phyloP scores from a whole-genome alignment of 2,888 invertebrate species.

The Cotesia congregata region DNA sequence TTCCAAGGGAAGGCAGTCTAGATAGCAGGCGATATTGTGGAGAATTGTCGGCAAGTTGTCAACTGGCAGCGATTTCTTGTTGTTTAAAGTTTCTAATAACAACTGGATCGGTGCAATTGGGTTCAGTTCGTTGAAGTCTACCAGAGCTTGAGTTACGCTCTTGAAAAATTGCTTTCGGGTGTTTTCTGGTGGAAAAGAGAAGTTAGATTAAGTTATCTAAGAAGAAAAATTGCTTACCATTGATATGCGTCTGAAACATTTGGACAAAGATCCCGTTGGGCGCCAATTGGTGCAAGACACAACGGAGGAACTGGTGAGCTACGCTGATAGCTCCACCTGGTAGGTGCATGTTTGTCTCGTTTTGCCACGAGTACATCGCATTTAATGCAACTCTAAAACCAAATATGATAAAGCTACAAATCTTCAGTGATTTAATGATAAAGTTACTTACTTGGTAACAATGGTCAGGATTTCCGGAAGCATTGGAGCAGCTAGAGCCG shows the following conservation, averaged over 20 bases:
- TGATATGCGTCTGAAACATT: slow-evolving; percentile 91
- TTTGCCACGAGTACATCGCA: slow-evolving; percentile 90
- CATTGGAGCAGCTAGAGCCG: slow-evolving; percentile 92
- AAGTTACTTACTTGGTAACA: slow-evolving; percentile 81
- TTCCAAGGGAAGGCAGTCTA: slow-evolving; percentile 91
- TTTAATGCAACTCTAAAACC: slow-evolving; percentile 78
- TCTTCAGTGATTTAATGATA: not conserved
- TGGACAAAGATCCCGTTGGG: slow-evolving; percentile 97
- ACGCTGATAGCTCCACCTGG: slow-evolving; percentile 96
- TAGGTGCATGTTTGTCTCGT: slow-evolving; percentile 87
- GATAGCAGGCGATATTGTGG: slow-evolving; percentile 92
- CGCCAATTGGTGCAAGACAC: slow-evolving; percentile 95
- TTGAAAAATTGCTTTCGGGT: slow-evolving; percentile 90
- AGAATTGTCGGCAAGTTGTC: slow-evolving; percentile 84
- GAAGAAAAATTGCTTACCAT: slow-evolving; percentile 79
- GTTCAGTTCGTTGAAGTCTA: slow-evolving; percentile 96
- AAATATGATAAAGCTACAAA: slow-evolving; percentile 5
- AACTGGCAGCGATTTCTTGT: slow-evolving; percentile 81
- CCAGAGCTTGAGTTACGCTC: slow-evolving; percentile 91
- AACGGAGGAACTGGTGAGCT: slow-evolving; percentile 96
- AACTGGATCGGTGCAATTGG: slow-evolving; percentile 94
- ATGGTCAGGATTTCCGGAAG: slow-evolving; percentile 91
- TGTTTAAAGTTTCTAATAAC: slow-evolving; percentile 86
- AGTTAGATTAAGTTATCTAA: too few relatives aligned
- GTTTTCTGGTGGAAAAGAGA: slow-evolving; percentile 73